Evolutionary conservation across 2,113 vertebrate genomes (phyloP), one percentile per base, ranked within the genome.

Genomic region (Tricholaema leucomelas): DNA sequence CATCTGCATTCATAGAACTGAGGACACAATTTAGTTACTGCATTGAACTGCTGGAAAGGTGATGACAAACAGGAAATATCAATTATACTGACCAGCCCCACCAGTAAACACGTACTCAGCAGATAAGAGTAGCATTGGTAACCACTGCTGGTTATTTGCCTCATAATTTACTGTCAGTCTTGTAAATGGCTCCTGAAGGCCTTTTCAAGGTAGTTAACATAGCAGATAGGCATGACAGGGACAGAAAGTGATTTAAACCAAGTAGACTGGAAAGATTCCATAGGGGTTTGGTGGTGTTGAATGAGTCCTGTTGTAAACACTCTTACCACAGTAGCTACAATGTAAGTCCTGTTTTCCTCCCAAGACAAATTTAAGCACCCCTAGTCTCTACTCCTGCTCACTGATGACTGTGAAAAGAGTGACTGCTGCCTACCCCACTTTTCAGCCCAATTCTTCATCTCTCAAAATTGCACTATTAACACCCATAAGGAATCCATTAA

Each of bases 401-500:
- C 48, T 67, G 84, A 63, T 48, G 52, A 91, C 52, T 76, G 17
- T 55, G 70, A 82, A 95, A 85, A 54, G 30, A 28, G 42, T 2
- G 5, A 52, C 36, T 90, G 84, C 90, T 92, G 93, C 16, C 2
- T 70, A 81, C 84, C 87, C 63, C 85, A 65, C 80, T 69, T 13
- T 72, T 92, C 55, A n/a, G 25, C 66, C 75, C 92, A 63, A 48
- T 79, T 85, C 87, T 91, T 92, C 80, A 64, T 91, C 46, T 91
- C 86, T 79, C 64, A 8, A 77, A 93, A 82, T 56, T 82, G 61
- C 44, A 85, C 79, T 63, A 85, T 87, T 97, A 91, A 90, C 80
- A 87, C 72, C 86, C 97, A 92, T 96, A 93, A 96, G 96, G 96
- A 97, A 94, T 72, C 33, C 74, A 97, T 97, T 97, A 96, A 90